Conservation (phyloP, 2,797 vertebrate genomes). For the Alfaro cultratus region DNA sequence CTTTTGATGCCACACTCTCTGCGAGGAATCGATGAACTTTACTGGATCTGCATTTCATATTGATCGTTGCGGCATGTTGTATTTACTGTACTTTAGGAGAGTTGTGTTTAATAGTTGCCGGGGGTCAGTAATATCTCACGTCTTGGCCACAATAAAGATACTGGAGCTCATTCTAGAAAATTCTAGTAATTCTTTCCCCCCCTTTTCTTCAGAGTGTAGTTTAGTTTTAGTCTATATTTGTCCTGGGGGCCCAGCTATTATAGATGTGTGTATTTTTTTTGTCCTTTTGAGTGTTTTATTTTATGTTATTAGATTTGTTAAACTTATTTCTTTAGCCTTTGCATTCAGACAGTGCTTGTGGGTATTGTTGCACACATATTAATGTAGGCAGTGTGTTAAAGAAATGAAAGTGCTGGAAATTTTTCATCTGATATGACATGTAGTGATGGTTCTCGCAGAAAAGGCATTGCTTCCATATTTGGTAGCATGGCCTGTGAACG, state of each 20-base stretch:
- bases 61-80: constrained; percentile 43
- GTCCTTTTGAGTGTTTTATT: neutral
- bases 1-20: constrained; percentile 9
- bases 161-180: constrained; percentile 2
- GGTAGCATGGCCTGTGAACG: neutral
- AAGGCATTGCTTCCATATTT: neutral
- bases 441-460: neutral
- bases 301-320: neutral
- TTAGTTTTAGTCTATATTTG: neutral
- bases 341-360: neutral
- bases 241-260: neutral
- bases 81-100: constrained; percentile 31
- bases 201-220: neutral
- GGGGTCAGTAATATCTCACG: constrained; percentile 14
- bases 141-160: neutral
- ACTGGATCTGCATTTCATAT: constrained; percentile 39
- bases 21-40: constrained; percentile 52
- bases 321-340: neutral
- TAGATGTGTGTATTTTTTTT: neutral
- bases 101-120: constrained; percentile 33
- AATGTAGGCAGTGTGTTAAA: neutral
- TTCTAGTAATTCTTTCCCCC: neutral
- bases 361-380: neutral
- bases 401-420: neutral
- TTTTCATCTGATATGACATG: neutral